Conservation (phyloP, 2,888 invertebrate species). For the Ormyrus labotus region DNA sequence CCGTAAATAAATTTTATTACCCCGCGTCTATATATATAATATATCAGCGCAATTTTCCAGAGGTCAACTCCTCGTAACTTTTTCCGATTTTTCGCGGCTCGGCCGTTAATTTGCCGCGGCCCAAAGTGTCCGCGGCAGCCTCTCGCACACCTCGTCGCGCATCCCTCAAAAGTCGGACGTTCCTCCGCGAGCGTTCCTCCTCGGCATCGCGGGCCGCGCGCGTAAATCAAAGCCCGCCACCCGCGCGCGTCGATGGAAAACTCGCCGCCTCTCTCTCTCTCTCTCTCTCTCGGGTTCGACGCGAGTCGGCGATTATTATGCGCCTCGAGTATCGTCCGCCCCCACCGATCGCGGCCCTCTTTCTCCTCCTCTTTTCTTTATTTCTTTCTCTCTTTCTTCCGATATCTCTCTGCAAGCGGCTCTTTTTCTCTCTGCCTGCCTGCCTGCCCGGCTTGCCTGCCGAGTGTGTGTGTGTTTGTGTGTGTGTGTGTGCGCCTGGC, state of each 20-base stretch:
- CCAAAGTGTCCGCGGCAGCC: no score
- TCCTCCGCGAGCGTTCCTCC: no score
- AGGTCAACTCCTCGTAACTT: no score
- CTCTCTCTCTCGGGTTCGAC: constrained; percentile 59
- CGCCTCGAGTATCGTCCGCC: constrained; percentile 61
- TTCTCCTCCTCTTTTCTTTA: not conserved
- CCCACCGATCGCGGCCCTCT: constrained; percentile 50
- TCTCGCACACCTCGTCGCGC: no score
- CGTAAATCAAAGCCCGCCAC: constrained; percentile 56
- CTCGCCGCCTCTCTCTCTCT: constrained; percentile 19
- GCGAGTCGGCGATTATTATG: constrained; percentile 71
- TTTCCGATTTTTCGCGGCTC: no score
- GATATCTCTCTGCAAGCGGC: not conserved
- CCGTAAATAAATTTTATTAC: no score
- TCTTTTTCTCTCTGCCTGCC: not conserved
- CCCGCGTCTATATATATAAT: no score
- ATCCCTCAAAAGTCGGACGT: no score
- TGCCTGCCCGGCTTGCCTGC: no score
- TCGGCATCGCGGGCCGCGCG: not conserved
- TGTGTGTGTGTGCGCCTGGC: not conserved
- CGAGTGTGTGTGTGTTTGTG: no score
- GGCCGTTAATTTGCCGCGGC: no score
- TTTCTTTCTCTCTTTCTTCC: constrained; percentile 13
- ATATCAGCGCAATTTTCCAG: no score
- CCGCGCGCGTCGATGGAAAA: constrained; percentile 50